Conservation (phyloP, 92 coral and sea anemone species). For the Meandrina meandrites region DNA sequence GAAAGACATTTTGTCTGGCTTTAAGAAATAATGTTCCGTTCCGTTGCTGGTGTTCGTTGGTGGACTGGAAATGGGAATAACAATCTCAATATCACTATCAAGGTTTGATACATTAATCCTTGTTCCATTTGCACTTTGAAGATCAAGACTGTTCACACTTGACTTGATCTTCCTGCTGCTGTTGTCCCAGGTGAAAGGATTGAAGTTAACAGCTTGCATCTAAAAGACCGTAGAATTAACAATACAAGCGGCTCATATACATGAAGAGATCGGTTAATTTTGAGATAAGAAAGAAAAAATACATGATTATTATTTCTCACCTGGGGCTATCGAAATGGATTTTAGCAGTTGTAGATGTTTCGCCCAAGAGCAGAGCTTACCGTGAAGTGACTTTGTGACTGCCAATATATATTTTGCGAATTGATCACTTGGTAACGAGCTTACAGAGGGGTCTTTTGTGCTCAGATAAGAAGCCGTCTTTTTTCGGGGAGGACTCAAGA, state of each 20-base stretch:
- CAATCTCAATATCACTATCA: constrained; percentile 2
- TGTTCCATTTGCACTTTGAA: constrained; percentile 8
- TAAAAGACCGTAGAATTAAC: neutral
- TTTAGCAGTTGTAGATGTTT: no score
- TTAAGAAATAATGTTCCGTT: constrained; percentile 13
- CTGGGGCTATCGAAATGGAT: no score
- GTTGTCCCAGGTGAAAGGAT: constrained; percentile 41
- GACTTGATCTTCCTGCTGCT: constrained; percentile 20
- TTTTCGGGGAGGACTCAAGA: no score
- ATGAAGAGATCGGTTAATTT: neutral
- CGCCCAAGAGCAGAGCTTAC: no score
- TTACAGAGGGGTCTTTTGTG: no score
- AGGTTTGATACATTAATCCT: constrained; percentile 15
- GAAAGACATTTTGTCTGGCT: constrained; percentile 3
- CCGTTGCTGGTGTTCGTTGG: constrained; percentile 5
- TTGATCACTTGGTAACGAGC: no score
- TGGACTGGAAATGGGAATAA: constrained; percentile 7
- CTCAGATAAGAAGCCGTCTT: no score
- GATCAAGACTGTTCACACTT: constrained; percentile 10
- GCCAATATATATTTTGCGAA: no score
- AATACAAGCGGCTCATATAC: no score
- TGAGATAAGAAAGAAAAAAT: no score
- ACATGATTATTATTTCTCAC: no score
- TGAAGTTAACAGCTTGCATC: neutral
- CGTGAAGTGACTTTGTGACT: no score